Evolutionary conservation across 2,888 invertebrate genomes (phyloP), one percentile per base, ranked within the genome.

Genomic region (Calameuta idolon): DNA sequence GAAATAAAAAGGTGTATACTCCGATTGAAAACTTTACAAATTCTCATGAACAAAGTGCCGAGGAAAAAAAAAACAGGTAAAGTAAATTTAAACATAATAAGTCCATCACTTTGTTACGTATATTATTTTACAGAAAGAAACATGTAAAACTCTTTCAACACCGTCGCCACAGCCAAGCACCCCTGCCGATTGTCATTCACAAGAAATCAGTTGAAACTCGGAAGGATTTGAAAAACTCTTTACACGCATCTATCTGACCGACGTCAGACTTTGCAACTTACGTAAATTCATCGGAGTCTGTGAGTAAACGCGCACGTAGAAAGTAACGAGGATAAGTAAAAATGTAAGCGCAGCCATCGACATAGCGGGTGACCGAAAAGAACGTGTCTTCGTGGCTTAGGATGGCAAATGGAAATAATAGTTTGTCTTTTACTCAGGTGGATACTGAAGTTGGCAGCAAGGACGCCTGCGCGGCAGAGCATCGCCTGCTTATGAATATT

Each of bases 401-500:
- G 55, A 55, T 55, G 23, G 5, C 23, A 15, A 55, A 23, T 5
- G 55, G 55, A 55, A 23, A 55, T 55, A 55, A 55, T 55, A 33
- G 33, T 31, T 31, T 71, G 71, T 71, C 71, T 31, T 69, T 75
- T 23, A 78, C 79, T 75, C 82, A 81, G 76, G 55, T 79, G 78
- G 77, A 83, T 79, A 79, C 77, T 75, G 69, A 74, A 31, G 31
- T 40, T 77, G 73, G 78, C 80, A 81, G 79, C 82, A 81, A 80
- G 82, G 79, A 86, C 89, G 89, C 87, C 85, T 87, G 88, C 87
- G 87, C 87, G 76, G 78, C 81, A 68, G 37, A 33, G 68, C 73
- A 30, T 69, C 34, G 77, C 79, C 79, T 80, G 82, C 83, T 83
- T 85, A 87, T 90, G 81, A 89, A 90, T 90, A 88, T 89, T 90